Percentiles rank a stretch among this genome's conserved stretches.
Conservation (phyloP, 2,888 invertebrate genomes). For the Amorpha juglandis region DNA sequence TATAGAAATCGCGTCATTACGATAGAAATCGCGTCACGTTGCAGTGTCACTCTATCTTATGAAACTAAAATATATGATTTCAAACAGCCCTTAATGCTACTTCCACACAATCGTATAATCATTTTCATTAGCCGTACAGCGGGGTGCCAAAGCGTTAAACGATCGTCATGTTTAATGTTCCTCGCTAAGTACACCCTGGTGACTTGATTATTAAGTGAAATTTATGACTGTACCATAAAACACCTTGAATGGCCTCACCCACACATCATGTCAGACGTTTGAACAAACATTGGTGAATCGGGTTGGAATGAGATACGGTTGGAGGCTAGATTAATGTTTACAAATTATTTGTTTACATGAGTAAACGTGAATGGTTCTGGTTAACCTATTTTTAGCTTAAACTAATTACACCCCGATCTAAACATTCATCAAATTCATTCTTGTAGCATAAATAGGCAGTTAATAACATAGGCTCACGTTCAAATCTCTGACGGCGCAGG, state of each 20-base stretch:
- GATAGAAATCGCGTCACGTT: no score
- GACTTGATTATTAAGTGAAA: conserved; percentile 21
- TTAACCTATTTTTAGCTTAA: not conserved
- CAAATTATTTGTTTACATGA: not conserved
- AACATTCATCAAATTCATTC: no score
- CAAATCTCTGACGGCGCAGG: no score
- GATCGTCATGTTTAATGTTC: conserved; percentile 6
- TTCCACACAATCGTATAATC: not conserved
- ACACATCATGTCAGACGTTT: conserved; percentile 2
- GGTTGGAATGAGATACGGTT: not conserved
- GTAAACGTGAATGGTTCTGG: not conserved
- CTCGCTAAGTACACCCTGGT: conserved; percentile 7
- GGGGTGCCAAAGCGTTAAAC: conserved; percentile 18
- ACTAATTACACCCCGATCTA: no score
- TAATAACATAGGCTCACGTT: no score
- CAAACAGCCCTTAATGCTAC: not conserved
- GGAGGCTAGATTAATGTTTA: not conserved
- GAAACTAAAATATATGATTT: not conserved
- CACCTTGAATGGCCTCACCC: conserved; percentile 13
- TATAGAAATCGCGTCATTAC: no score
- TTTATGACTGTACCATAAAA: conserved; percentile 17
- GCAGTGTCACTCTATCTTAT: no score
- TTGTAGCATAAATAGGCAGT: no score
- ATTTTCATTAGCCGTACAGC: conserved; percentile 8
- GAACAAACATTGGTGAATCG: conserved; percentile 5